phyloP scores from a whole-genome alignment of 2,797 vertebrate genomes.

The Crocidura indochinensis region DNA sequence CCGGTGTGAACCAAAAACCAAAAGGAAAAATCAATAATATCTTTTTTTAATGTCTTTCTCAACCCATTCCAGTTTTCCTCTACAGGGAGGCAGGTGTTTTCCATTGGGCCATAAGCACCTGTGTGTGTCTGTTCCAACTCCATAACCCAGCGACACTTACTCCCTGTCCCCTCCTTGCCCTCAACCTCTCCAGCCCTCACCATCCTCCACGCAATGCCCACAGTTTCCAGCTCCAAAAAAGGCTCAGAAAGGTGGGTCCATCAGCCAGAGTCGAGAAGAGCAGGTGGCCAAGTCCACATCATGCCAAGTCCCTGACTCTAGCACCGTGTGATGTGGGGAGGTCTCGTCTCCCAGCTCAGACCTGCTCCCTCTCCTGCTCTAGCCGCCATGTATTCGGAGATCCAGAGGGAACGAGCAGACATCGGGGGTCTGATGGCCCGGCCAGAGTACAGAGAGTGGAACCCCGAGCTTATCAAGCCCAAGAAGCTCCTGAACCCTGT shows the following conservation, averaged over 20 bases:
- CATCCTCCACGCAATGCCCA: background rate
- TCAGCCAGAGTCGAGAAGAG: background rate
- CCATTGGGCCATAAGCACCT: background rate
- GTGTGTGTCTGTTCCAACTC: background rate
- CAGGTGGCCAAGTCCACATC: background rate
- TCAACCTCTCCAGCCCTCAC: background rate
- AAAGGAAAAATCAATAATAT: background rate
- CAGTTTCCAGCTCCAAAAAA: background rate
- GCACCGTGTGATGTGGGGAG: accelerated
- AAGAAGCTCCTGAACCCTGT: constrained; percentile 97
- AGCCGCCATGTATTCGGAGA: constrained; percentile 95
- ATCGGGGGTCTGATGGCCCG: constrained; percentile 91
- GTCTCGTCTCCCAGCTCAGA: background rate
- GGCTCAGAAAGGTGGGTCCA: background rate
- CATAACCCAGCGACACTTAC: background rate
- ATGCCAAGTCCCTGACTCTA: background rate
- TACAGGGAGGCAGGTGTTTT: too few relatives aligned
- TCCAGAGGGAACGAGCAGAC: constrained; percentile 91
- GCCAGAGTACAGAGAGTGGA: constrained; percentile 93
- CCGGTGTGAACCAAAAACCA: too few relatives aligned
- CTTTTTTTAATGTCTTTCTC: constrained; percentile 1
- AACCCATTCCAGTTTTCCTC: background rate
- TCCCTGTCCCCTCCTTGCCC: background rate
- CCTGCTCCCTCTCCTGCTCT: constrained; percentile 22
- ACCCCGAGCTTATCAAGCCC: constrained; percentile 96